Conservation (phyloP, 1,140 invertebrate genomes). For the Bathynomus jamesi region DNA sequence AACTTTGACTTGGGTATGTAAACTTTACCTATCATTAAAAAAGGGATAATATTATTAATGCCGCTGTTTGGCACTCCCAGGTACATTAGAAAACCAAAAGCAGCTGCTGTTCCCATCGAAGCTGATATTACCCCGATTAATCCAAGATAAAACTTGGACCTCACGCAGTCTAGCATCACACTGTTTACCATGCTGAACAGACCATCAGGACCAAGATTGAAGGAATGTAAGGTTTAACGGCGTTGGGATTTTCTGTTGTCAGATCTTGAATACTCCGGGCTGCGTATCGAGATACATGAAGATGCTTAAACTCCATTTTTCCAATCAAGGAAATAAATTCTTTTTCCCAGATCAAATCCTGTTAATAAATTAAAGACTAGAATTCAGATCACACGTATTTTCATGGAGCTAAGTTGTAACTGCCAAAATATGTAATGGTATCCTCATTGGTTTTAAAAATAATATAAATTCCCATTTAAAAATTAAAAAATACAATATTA, state of each 20-base stretch:
- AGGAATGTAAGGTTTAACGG: constrained; percentile 76
- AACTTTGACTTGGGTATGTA: too few species aligned
- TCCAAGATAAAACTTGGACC: constrained; percentile 83
- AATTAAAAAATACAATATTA: too few species aligned
- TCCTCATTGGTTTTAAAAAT: too few species aligned
- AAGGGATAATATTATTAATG: constrained; percentile 55
- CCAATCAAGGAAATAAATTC: constrained; percentile 5
- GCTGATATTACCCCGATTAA: constrained; percentile 86
- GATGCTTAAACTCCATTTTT: constrained; percentile 58
- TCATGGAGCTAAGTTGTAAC: too few species aligned
- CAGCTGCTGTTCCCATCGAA: constrained; percentile 75
- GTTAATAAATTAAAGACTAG: too few species aligned
- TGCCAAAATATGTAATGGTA: too few species aligned
- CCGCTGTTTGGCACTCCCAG: constrained; percentile 86
- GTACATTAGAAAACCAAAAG: constrained; percentile 86
- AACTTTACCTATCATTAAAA: constrained; percentile 49
- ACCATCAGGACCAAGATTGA: constrained; percentile 76
- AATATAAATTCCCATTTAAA: too few species aligned
- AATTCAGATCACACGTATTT: too few species aligned
- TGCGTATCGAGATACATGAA: constrained; percentile 69
- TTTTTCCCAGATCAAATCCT: neutral
- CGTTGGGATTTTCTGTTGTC: constrained; percentile 75
- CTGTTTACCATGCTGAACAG: constrained; percentile 60
- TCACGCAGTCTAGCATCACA: constrained; percentile 76
- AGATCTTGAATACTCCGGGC: constrained; percentile 78